phyloP scores from a whole-genome alignment of 2,888 invertebrate species.

The Apotomis turbidana region DNA sequence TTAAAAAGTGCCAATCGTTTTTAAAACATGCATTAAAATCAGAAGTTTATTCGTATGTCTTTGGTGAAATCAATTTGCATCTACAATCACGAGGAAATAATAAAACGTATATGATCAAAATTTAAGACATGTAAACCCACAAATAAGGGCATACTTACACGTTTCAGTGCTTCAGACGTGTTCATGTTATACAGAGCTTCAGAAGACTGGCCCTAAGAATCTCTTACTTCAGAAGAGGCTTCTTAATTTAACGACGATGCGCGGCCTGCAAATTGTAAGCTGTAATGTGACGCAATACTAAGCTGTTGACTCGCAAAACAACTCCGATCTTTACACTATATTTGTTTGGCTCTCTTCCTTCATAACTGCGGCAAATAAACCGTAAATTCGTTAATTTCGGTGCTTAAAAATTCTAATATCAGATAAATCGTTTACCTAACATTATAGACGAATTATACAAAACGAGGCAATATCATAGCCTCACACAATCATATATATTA shows the following conservation, averaged over 20 bases:
- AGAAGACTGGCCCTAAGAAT: conserved; percentile 14
- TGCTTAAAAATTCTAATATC: conserved; percentile 38
- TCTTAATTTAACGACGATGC: conserved; percentile 6
- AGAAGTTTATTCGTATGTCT: too few relatives aligned
- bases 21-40: too few relatives aligned
- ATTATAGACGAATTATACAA: conserved; percentile 46
- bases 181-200: conserved; percentile 7
- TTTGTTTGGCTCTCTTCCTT: conserved; percentile 1
- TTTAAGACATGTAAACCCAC: too few relatives aligned
- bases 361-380: conserved; percentile 18
- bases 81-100: too few relatives aligned
- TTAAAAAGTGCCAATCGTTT: too few relatives aligned
- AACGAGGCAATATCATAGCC: conserved; percentile 45
- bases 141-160: too few relatives aligned
- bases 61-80: too few relatives aligned
- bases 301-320: conserved; percentile 19
- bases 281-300: conserved; percentile 2
- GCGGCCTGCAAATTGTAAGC: conserved; percentile 17
- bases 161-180: too few relatives aligned
- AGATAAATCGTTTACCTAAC: conserved; percentile 36
- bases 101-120: too few relatives aligned
- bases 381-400: conserved; percentile 39
- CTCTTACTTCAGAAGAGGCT: conserved; percentile 14
- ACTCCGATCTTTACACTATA: conserved; percentile 15
- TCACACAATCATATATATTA: conserved; percentile 41